Evolutionary conservation across 2,888 invertebrate genomes (phyloP).

Genomic region (Tetanocera ferruginea): DNA sequence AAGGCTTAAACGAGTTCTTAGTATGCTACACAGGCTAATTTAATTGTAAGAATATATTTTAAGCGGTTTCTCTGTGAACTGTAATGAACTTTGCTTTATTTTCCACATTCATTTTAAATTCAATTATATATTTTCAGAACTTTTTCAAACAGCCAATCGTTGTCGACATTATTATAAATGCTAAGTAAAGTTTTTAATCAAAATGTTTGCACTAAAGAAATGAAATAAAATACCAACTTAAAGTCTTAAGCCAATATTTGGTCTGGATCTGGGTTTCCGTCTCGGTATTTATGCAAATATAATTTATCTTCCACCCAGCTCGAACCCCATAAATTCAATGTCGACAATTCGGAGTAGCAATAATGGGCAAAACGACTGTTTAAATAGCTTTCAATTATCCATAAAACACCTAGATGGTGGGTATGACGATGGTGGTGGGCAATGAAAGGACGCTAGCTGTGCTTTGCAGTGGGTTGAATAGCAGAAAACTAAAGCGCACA

Average conservation of each 20-base stretch:
- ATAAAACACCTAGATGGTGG: neutral
- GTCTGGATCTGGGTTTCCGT: neutral
- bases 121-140: no score
- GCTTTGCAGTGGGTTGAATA: neutral
- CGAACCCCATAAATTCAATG: constrained; percentile 42
- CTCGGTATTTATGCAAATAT: constrained; percentile 17
- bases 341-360: constrained; percentile 48
- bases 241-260: neutral
- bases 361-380: constrained; percentile 56
- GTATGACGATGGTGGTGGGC: neutral
- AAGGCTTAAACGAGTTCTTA: no score
- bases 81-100: no score
- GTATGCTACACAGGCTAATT: no score
- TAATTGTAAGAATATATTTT: no score
- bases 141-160: no score
- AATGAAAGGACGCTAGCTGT: neutral
- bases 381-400: constrained; percentile 52
- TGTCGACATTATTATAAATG: no score
- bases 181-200: no score
- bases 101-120: no score
- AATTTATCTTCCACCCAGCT: constrained; percentile 52
- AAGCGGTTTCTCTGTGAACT: no score
- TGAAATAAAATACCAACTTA: neutral
- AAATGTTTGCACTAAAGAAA: no score
- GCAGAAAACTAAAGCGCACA: neutral